These are phyloP conservation scores for Seriola rivoliana DNA, from an alignment of 2,113 vertebrate species.

Conservation along the genomic window DNA sequence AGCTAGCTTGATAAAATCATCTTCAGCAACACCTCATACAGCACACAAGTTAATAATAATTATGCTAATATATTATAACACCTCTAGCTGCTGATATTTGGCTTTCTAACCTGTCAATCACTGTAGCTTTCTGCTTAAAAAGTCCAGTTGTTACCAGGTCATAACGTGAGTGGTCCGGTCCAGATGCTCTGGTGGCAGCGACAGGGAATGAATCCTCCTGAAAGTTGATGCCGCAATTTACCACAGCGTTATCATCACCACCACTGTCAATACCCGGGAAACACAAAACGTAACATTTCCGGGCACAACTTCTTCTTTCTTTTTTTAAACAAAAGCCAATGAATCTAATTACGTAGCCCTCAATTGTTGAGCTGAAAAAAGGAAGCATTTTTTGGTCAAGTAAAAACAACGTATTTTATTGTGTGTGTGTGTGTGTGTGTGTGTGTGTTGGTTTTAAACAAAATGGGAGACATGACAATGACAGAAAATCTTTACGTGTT, in stretches of 20 bases:
- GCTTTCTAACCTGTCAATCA: conserved; percentile 6
- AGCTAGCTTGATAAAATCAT: conserved; percentile 25
- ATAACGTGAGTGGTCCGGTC: neutral
- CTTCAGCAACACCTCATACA: conserved; percentile 21
- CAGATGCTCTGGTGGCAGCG: conserved; percentile 20
- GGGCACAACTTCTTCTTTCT: neutral
- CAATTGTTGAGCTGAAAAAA: neutral
- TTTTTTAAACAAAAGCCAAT: neutral
- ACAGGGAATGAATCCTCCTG: conserved; percentile 31
- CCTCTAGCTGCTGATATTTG: neutral
- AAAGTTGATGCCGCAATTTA: conserved; percentile 66
- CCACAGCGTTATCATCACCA: conserved; percentile 22
- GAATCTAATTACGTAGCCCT: too few species aligned
- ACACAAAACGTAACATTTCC: conserved; percentile 1
- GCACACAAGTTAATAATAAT: conserved; percentile 1
- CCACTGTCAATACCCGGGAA: neutral
- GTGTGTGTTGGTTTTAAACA: too few species aligned
- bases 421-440: too few species aligned
- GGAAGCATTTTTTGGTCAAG: too few species aligned
- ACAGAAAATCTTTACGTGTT: too few species aligned
- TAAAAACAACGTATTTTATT: neutral
- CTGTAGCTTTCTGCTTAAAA: neutral
- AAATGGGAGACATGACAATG: neutral
- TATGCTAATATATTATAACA: conserved; percentile 12
- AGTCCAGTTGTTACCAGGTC: neutral